phyloP scores from a whole-genome alignment of 2,888 invertebrate species.

The Drosophila kambysellisi region DNA sequence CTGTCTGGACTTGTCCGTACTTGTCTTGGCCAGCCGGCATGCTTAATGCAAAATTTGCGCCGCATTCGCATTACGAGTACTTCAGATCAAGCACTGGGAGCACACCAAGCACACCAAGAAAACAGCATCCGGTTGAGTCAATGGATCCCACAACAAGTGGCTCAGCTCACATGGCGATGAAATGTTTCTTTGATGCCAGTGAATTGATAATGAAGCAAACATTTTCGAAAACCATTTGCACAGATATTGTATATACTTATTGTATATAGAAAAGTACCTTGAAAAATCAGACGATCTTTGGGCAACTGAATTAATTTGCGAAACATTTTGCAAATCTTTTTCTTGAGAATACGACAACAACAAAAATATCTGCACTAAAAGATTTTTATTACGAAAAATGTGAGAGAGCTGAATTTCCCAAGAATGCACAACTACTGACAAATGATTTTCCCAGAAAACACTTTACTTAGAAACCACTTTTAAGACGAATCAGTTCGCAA shows the following conservation, averaged over 20 bases:
- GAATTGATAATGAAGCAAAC: constrained; percentile 26
- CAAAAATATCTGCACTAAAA: constrained; percentile 8
- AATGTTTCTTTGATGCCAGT: constrained; percentile 41
- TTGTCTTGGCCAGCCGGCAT: constrained; percentile 20
- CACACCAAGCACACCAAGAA: background rate
- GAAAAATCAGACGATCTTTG: background rate
- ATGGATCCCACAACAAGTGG: constrained; percentile 26
- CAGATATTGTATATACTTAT: constrained; percentile 10
- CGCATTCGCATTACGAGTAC: constrained; percentile 16
- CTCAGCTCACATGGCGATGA: constrained; percentile 7
- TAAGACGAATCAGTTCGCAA: background rate
- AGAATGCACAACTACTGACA: constrained; percentile 7
- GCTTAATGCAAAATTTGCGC: constrained; percentile 28
- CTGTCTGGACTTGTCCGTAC: constrained; percentile 11
- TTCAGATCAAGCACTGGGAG: constrained; percentile 11
- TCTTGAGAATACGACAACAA: background rate
- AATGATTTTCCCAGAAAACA: constrained; percentile 5
- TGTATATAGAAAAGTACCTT: constrained; percentile 9
- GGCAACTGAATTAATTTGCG: background rate
- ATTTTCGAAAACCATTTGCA: constrained; percentile 22
- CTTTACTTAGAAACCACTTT: background rate
- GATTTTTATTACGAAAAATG: constrained; percentile 11
- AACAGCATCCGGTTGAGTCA: constrained; percentile 7
- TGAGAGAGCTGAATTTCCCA: constrained; percentile 6
- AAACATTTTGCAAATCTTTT: constrained; percentile 5